Percentiles rank a stretch among this genome's conserved stretches.
phyloP scores from a whole-genome alignment of 1,140 invertebrate species.

The Hycleus phaleratus region DNA sequence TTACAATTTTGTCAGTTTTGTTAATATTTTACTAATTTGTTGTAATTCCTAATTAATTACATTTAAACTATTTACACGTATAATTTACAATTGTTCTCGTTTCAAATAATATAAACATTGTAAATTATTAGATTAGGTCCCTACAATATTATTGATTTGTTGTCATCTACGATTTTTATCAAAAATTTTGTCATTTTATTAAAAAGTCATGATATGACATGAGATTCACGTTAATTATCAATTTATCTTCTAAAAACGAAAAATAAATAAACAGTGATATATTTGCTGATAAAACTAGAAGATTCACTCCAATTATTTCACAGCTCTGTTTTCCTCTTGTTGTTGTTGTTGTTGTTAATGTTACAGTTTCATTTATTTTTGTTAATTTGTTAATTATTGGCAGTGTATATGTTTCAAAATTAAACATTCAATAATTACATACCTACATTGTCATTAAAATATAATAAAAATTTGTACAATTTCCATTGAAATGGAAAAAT shows the following conservation, averaged over 20 bases:
- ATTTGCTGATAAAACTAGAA: conserved; percentile 5
- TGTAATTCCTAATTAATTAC: too few relatives aligned
- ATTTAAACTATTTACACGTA: too few relatives aligned
- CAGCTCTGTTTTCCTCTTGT: conserved; percentile 4
- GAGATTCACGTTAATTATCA: conserved; percentile 7
- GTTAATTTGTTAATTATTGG: conserved; percentile 8
- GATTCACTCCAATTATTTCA: conserved; percentile 10
- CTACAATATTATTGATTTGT: background rate
- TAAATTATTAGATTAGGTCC: background rate
- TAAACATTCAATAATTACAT: conserved; percentile 5
- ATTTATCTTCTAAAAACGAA: conserved; percentile 2
- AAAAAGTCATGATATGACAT: conserved; percentile 10
- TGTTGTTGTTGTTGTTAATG: too few relatives aligned
- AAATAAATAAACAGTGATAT: conserved; percentile 3
- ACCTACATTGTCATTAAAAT: background rate
- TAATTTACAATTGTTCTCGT: too few relatives aligned
- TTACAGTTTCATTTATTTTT: too few relatives aligned
- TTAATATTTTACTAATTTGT: too few relatives aligned
- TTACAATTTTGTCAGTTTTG: too few relatives aligned
- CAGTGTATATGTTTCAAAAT: conserved; percentile 9
- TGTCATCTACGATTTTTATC: too few relatives aligned
- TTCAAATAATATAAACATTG: too few relatives aligned
- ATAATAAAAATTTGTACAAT: background rate
- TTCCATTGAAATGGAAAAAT: background rate
- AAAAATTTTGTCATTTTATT: background rate